Evolutionary conservation across 2,113 vertebrate genomes (phyloP), one percentile per base, ranked within the genome.

Genomic region (Neopipo cinnamomea): DNA sequence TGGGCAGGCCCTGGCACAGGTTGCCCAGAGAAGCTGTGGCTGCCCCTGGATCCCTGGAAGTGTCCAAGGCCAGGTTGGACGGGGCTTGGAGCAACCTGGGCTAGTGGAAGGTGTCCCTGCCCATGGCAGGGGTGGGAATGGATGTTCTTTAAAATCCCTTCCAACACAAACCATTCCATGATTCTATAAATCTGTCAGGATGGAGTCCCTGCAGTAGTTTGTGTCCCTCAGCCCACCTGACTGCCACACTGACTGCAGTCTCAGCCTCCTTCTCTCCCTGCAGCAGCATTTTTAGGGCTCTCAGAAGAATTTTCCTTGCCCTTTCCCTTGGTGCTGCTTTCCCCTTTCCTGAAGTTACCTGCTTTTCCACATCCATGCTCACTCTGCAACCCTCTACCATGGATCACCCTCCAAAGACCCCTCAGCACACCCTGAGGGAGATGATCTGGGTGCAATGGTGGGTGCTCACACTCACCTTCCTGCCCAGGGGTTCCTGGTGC

Each of bases 381-480:
- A 0, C 80, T 66, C 84, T 61, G 80, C 58, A 52, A 3, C 14
- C 28, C 56, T 18, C 14, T 5, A 0, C 20, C 14, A 3, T 0
- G 10, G 25, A 21, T 27, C 59, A 12, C 8, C 39, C n/a, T 27
- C n/a, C 65, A 28, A 8, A 72, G 42, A 17, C 4, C 17, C 31
- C 31, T 30, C 14, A 25, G 58, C 33, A 63, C n/a, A 13, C 9
- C 28, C 49, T 11, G 0, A 10, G 46, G 75, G n/a, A 25, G 31
- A 33, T 2, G 20, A 59, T 24, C n/a, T 17, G 15, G 0, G 1
- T 1, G 8, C 42, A 6, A 6, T 0, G 1, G 50, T 0, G 5
- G 14, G 65, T 3, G n/a, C 39, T 52, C 1, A 0, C 27, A 27
- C 89, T 92, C 89, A 91, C 93, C 93, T 41, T n/a, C 52, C 66